Evolutionary conservation across 2,888 invertebrate genomes (phyloP).

Genomic region (Ophion ellenae): DNA sequence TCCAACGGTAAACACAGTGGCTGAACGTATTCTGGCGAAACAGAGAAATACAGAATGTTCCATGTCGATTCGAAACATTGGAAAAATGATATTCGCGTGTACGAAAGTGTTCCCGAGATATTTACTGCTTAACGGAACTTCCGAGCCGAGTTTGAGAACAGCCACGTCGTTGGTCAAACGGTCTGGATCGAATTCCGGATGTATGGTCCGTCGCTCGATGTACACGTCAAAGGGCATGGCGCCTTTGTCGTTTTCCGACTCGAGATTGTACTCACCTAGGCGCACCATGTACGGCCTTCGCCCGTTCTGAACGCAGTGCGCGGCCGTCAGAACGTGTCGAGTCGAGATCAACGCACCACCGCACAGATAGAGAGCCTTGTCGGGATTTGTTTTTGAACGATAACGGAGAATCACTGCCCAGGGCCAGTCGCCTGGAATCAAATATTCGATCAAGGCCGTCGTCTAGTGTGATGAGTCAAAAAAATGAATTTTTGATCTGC

Average conservation of each 20-base stretch:
- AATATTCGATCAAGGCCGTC: background rate
- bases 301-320: slow-evolving; percentile 87
- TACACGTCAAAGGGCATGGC: slow-evolving; percentile 86
- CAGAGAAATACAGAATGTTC: too few species aligned
- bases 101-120: slow-evolving; percentile 3
- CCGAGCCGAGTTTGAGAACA: too few species aligned
- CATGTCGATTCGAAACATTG: too few species aligned
- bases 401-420: slow-evolving; percentile 92
- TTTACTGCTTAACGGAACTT: too few species aligned
- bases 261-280: slow-evolving; percentile 91
- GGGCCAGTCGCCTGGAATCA: slow-evolving; percentile 89
- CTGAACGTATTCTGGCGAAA: too few species aligned
- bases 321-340: slow-evolving; percentile 91
- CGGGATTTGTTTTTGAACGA: slow-evolving; percentile 83
- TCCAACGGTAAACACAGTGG: too few species aligned
- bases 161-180: slow-evolving; percentile 84
- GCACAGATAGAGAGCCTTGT: slow-evolving; percentile 85
- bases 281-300: slow-evolving; percentile 88
- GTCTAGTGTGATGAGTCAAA: too few species aligned
- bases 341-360: slow-evolving; percentile 89
- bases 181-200: slow-evolving; percentile 87
- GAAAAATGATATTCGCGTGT: background rate
- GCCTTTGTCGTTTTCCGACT: slow-evolving; percentile 87
- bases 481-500: too few species aligned
- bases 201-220: slow-evolving; percentile 87